phyloP scores from a whole-genome alignment of 2,797 vertebrate genomes.

The Alosa sapidissima region DNA sequence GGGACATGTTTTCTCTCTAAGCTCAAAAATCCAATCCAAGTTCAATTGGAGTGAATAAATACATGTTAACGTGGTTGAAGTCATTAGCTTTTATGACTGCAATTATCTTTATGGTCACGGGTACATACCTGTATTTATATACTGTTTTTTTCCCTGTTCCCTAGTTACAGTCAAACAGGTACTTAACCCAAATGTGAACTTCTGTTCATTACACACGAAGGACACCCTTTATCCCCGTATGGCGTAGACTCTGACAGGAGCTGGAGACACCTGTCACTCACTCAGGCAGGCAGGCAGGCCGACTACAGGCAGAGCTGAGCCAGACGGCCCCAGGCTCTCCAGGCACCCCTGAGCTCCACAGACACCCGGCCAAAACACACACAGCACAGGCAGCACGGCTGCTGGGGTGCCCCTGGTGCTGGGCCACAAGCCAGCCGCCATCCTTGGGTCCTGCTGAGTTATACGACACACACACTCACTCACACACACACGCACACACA shows the following conservation, averaged over 20 bases:
- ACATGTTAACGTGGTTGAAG: neutral
- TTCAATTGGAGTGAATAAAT: neutral
- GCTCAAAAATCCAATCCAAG: constrained; percentile 18
- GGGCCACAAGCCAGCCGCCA: constrained; percentile 10
- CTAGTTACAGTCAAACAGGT: neutral
- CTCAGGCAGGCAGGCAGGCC: neutral
- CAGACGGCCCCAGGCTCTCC: constrained; percentile 12
- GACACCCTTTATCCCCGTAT: neutral
- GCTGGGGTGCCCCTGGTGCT: neutral
- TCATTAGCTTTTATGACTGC: neutral
- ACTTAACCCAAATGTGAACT: constrained; percentile 12
- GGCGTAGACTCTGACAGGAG: neutral
- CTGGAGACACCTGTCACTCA: constrained; percentile 7
- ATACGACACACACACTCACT: neutral
- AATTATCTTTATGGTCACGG: constrained; percentile 17
- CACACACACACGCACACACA: neutral
- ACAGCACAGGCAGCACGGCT: neutral
- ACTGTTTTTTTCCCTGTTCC: neutral
- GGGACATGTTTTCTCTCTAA: constrained; percentile 15
- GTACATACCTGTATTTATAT: neutral
- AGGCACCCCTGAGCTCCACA: neutral
- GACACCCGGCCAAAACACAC: constrained; percentile 8
- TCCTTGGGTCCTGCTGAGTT: constrained; percentile 18
- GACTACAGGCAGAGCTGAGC: constrained; percentile 4
- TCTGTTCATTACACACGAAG: neutral